Percentiles rank a stretch among this genome's conserved stretches.
phyloP scores from a whole-genome alignment of 2,113 vertebrate species.

The Cyrtonyx montezumae region DNA sequence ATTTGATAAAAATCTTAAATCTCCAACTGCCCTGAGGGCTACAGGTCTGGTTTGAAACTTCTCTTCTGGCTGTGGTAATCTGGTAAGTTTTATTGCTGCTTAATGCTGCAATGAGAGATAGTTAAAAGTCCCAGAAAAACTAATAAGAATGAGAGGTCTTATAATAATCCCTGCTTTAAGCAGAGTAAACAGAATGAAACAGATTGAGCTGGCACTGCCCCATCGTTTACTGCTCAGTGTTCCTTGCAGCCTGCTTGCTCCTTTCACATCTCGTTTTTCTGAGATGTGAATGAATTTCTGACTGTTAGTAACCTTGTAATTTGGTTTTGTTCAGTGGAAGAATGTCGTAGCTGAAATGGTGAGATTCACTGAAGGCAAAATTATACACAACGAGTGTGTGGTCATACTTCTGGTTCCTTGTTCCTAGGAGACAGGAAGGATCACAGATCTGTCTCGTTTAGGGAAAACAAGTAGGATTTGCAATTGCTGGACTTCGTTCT shows the following conservation, averaged over 20 bases:
- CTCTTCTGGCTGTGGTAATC: background rate
- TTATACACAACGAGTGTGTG: background rate
- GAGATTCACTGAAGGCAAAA: background rate
- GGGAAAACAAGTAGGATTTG: background rate
- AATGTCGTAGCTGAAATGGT: background rate
- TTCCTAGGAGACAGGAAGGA: background rate
- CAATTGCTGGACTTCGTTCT: background rate
- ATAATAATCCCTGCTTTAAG: constrained; percentile 1
- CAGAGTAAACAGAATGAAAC: background rate
- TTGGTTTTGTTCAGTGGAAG: background rate
- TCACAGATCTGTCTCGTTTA: background rate
- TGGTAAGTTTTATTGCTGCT: background rate
- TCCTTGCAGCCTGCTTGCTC: background rate
- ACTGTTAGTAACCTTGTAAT: background rate
- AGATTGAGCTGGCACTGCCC: background rate
- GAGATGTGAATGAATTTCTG: background rate
- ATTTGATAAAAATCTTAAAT: background rate
- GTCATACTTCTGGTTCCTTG: background rate
- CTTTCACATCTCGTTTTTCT: background rate
- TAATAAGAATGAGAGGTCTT: background rate
- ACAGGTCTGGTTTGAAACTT: background rate
- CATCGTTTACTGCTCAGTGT: background rate
- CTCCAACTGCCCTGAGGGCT: background rate
- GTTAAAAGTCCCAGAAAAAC: background rate
- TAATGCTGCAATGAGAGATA: background rate